Evolutionary conservation across 2,113 vertebrate genomes (phyloP).

Genomic region (Callorhinus ursinus): DNA sequence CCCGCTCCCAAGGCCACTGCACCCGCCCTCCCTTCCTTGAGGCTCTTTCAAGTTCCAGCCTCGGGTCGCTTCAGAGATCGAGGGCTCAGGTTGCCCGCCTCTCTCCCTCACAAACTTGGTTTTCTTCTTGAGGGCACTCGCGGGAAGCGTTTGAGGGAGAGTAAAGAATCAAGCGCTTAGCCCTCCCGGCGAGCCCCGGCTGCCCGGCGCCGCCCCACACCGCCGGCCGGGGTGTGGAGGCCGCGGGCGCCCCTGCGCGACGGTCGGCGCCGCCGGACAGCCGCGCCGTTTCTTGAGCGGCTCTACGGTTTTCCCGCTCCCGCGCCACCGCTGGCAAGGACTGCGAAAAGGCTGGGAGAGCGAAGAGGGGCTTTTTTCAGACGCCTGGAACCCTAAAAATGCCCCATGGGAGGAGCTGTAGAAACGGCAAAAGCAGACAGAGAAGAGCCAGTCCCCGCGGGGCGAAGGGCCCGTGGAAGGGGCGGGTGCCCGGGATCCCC

Average conservation of each 20-base stretch:
- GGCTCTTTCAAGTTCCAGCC: not conserved
- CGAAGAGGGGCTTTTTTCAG: not conserved
- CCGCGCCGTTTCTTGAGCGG: not conserved
- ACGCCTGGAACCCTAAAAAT: not conserved
- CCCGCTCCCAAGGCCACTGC: not conserved
- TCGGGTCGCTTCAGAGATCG: not conserved
- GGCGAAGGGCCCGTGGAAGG: not conserved
- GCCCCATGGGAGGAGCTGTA: not conserved
- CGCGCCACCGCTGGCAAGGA: not conserved
- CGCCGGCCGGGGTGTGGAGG: not conserved
- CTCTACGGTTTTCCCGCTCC: not conserved
- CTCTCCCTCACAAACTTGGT: not conserved
- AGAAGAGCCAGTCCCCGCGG: not conserved
- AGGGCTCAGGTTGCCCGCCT: not conserved
- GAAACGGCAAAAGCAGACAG: not conserved
- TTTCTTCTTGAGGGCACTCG: not conserved
- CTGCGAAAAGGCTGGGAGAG: not conserved
- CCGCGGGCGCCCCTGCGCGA: slow-evolving; percentile 59
- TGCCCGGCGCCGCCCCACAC: not conserved
- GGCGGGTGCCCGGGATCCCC: not conserved
- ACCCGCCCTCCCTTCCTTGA: not conserved
- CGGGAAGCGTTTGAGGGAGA: not conserved
- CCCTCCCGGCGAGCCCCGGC: not conserved
- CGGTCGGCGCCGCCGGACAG: not conserved
- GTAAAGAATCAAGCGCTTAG: not conserved